Evolutionary conservation across 2,797 vertebrate species (phyloP).

Genomic region (Hafferia zeledoni): DNA sequence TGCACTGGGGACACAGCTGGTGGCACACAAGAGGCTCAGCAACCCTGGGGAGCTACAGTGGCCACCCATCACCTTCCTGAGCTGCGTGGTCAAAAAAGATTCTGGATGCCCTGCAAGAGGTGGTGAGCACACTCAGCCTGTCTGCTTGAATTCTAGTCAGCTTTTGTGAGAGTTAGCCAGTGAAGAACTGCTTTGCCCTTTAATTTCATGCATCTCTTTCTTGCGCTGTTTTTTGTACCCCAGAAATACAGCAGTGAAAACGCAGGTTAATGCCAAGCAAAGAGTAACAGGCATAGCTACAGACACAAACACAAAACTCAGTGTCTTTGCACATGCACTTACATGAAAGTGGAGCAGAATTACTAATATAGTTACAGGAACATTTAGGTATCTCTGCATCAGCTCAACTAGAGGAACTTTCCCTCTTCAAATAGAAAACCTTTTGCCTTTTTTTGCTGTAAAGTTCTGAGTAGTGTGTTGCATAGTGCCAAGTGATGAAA

Average conservation of each 20-base stretch:
- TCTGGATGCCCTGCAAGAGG: not conserved
- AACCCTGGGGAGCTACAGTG: not conserved
- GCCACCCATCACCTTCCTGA: not conserved
- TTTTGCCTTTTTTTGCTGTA: not conserved
- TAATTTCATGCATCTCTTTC: not conserved
- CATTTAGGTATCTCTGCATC: not conserved
- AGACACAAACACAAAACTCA: not conserved
- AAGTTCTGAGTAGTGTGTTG: not conserved
- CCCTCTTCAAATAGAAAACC: not conserved
- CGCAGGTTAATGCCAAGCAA: not conserved
- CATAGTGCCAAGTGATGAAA: not conserved
- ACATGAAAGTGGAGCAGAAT: not conserved
- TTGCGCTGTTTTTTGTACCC: not conserved
- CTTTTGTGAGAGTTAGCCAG: not conserved
- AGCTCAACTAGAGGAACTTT: not conserved
- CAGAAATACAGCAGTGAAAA: not conserved
- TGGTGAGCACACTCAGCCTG: not conserved
- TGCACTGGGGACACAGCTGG: accelerated
- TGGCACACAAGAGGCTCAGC: accelerated
- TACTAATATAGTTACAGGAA: not conserved
- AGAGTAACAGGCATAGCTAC: not conserved
- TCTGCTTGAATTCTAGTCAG: not conserved
- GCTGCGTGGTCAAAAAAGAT: no score
- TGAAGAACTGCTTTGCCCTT: not conserved
- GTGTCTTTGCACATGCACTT: not conserved